These are phyloP conservation scores for Athalia circularis DNA, from an alignment of 2,888 invertebrate species.

Conservation along the genomic window DNA sequence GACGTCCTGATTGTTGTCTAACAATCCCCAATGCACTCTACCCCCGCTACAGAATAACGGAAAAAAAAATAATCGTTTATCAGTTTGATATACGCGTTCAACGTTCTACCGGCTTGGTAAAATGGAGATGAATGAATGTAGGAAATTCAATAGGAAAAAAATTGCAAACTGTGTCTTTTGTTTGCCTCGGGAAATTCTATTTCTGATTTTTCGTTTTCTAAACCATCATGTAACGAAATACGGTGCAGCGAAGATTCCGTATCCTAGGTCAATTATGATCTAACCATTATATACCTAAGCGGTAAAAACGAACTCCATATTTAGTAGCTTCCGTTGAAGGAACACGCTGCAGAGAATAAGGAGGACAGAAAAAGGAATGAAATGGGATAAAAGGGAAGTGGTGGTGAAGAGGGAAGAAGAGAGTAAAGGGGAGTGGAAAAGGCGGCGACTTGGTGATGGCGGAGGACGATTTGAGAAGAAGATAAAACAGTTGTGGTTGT, in stretches of 20 bases:
- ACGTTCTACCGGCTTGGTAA: no score
- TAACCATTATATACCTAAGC: neutral
- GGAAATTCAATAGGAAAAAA: neutral
- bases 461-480: slow-evolving; percentile 42
- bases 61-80: no score
- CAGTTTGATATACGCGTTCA: no score
- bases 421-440: slow-evolving; percentile 18
- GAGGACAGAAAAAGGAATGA: neutral
- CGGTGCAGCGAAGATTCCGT: no score
- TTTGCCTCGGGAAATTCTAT: no score
- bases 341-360: neutral
- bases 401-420: neutral
- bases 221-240: no score
- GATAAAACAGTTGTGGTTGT: slow-evolving; percentile 46
- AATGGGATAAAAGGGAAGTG: neutral
- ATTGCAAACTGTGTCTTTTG: neutral
- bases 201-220: no score
- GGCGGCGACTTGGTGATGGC: slow-evolving; percentile 42
- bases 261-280: neutral
- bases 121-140: neutral
- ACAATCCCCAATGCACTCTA: slow-evolving; percentile 16
- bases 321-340: slow-evolving; percentile 21
- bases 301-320: slow-evolving; percentile 17
- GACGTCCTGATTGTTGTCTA: slow-evolving; percentile 42
- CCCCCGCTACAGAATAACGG: neutral